Percentiles rank a stretch among this genome's conserved stretches.
These are phyloP conservation scores for Perizoma flavofasciatum DNA, from an alignment of 2,888 invertebrate species.

Conservation along the genomic window DNA sequence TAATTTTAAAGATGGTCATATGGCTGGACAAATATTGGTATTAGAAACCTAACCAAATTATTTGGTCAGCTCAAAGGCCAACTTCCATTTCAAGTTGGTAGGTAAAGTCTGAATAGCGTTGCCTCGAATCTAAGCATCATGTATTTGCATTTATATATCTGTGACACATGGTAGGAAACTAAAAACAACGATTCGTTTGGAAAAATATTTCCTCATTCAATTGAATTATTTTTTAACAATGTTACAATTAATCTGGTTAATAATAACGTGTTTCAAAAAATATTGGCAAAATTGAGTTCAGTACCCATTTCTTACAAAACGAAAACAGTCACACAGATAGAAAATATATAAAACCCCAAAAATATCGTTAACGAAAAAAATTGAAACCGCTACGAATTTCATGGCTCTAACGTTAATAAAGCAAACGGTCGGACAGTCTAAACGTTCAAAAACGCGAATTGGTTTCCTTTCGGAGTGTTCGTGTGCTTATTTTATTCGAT, in stretches of 20 bases:
- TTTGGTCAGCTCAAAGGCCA: conserved; percentile 21
- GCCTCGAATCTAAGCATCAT: conserved; percentile 1
- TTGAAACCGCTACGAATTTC: neutral
- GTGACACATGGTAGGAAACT: neutral
- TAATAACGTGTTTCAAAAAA: too few species aligned
- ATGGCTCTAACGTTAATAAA: conserved; percentile 6
- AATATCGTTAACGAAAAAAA: too few species aligned
- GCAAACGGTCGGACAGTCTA: conserved; percentile 3
- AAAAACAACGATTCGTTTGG: too few species aligned
- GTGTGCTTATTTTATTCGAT: conserved; percentile 47
- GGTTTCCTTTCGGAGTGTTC: conserved; percentile 40
- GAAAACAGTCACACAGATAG: too few species aligned
- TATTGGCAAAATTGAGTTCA: too few species aligned
- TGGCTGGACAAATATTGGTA: too few species aligned
- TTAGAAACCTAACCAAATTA: conserved; percentile 3
- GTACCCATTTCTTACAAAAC: too few species aligned
- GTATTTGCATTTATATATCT: conserved; percentile 2
- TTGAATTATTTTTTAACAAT: too few species aligned
- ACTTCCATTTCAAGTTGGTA: conserved; percentile 27
- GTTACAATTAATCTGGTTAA: too few species aligned
- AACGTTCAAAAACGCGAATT: conserved; percentile 31
- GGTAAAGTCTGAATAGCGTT: conserved; percentile 15
- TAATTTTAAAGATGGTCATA: too few species aligned
- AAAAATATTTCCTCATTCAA: too few species aligned
- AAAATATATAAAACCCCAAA: too few species aligned